Percentiles rank a stretch among this genome's conserved stretches.
Evolutionary conservation across 2,888 invertebrate species (phyloP).

Genomic region (Ischnus inquisitorius): DNA sequence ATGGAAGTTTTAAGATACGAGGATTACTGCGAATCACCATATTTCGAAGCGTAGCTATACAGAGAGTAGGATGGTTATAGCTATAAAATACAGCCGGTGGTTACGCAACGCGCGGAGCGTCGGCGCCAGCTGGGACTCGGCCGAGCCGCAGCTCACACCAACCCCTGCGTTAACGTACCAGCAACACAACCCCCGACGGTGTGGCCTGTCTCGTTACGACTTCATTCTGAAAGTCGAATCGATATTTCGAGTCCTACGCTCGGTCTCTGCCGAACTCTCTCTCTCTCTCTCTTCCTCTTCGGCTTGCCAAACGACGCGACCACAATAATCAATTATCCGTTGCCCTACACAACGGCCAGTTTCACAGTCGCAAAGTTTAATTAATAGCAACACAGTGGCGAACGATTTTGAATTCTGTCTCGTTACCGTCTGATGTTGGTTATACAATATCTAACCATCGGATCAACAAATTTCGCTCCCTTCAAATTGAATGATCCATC

Average conservation of each 20-base stretch:
- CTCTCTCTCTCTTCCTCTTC: slow-evolving; percentile 37
- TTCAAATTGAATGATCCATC: background rate
- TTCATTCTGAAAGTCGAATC: slow-evolving; percentile 66
- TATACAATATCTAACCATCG: background rate
- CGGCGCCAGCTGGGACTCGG: slow-evolving; percentile 61
- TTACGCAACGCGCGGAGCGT: slow-evolving; percentile 56
- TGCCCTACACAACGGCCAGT: slow-evolving; percentile 43
- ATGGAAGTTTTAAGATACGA: slow-evolving; percentile 63
- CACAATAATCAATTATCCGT: slow-evolving; percentile 63
- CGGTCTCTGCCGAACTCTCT: slow-evolving; percentile 19
- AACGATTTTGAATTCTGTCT: slow-evolving; percentile 28
- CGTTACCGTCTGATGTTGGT: background rate
- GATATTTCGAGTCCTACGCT: slow-evolving; percentile 78
- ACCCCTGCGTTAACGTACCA: slow-evolving; percentile 40
- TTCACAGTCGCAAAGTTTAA: slow-evolving; percentile 50
- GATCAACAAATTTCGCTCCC: background rate
- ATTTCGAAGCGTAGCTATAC: slow-evolving; percentile 50
- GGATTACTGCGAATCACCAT: slow-evolving; percentile 62
- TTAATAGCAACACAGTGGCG: slow-evolving; percentile 56
- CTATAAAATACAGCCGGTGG: slow-evolving; percentile 66
- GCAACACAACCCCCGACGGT: slow-evolving; percentile 35
- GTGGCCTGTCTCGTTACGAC: slow-evolving; percentile 64
- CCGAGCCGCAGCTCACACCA: slow-evolving; percentile 38
- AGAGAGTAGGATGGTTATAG: slow-evolving; percentile 37
- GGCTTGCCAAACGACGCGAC: slow-evolving; percentile 55